These are phyloP conservation scores for Sphaeramia orbicularis DNA, from an alignment of 2,797 vertebrate species.

Conservation along the genomic window DNA sequence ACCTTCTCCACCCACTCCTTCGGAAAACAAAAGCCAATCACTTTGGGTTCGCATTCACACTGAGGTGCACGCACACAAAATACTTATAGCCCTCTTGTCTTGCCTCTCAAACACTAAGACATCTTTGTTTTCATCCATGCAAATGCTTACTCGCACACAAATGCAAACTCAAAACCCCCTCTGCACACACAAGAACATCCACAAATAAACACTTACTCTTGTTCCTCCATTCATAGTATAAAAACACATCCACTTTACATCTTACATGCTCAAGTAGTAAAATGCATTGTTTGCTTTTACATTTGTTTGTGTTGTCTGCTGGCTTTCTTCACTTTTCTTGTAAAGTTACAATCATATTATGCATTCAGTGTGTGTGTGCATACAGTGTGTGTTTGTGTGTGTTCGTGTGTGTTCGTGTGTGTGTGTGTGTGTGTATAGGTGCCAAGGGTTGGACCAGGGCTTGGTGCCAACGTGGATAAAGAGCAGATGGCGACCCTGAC, in stretches of 20 bases:
- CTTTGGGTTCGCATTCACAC: constrained; percentile 56
- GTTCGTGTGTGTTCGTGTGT: constrained; percentile 24
- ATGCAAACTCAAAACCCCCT: constrained; percentile 33
- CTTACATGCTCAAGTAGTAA: constrained; percentile 17
- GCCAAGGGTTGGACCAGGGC: constrained; percentile 69
- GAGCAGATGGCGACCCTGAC: constrained; percentile 90
- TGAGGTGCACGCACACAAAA: constrained; percentile 34
- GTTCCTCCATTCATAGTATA: constrained; percentile 49
- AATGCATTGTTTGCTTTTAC: constrained; percentile 2
- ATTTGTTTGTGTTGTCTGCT: constrained; percentile 22
- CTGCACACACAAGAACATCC: constrained; percentile 31
- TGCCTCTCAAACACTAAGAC: constrained; percentile 57
- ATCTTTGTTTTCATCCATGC: constrained; percentile 61
- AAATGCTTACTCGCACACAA: constrained; percentile 48
- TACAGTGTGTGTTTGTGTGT: constrained; percentile 11
- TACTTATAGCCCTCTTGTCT: constrained; percentile 53
- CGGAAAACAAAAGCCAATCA: constrained; percentile 67
- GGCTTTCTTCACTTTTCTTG: constrained; percentile 23
- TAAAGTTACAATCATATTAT: constrained; percentile 59
- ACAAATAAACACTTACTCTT: constrained; percentile 70
- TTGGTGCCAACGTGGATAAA: constrained; percentile 87
- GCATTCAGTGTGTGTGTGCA: constrained; percentile 25
- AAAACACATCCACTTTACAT: constrained; percentile 15
- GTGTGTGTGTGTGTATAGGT: constrained; percentile 44
- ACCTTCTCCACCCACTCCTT: constrained; percentile 71